Base-by-base conservation (phyloP, 1,140 invertebrate genomes). In the Mya arenaria region DNA sequence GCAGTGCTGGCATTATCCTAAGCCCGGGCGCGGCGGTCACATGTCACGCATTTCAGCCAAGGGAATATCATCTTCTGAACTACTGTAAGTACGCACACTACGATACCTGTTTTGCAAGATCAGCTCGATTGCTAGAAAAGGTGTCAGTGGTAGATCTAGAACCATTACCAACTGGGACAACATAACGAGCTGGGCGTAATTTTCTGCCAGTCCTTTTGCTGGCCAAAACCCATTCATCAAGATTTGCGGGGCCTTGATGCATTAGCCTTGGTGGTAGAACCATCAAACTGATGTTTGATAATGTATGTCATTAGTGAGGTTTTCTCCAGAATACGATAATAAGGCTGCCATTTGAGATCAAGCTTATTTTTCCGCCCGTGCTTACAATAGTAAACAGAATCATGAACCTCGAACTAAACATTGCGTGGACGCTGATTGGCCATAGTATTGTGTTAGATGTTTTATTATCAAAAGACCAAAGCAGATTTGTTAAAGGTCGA, bases 231-330 rank as follows among this genome's bases (percentile, higher is more conserved):
- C 77, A 80, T 32, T 69, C 77, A 37, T 36, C 62, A 15, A 80
- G 25, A 0, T 56, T 28, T 8, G 77, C 77, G 19, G 62, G 34
- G 5, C 63, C 6, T 1, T 69, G n/a, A 4, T 80, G 77, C 28
- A 41, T 80, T 63, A 0, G 60, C 39, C 36, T 68, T 69, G 5
- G 32, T 69, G 2, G 39, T 28, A 0, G 44, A 28, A 4, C 63
- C 60, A 58, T 69, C 52, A 5, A 80, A 23, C 52, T 80, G 77
- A 37, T 80, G 69, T 60, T 37, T 56, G 2, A 79, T 36, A 4
- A 79, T 13, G 32, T 44, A 68, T 0, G 32, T 41, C 10, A 65
- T 3, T 0, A 66, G 65, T 23, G 39, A 66, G n/a, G 28, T 55
- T 36, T 81, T 32, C 19, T 74, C 63, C 17, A 74, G 52, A 10